A percentile compares a stretch with the other conserved stretches of the same genome.
Conservation (phyloP, 2,888 invertebrate genomes). For the Cetonia aurata region DNA sequence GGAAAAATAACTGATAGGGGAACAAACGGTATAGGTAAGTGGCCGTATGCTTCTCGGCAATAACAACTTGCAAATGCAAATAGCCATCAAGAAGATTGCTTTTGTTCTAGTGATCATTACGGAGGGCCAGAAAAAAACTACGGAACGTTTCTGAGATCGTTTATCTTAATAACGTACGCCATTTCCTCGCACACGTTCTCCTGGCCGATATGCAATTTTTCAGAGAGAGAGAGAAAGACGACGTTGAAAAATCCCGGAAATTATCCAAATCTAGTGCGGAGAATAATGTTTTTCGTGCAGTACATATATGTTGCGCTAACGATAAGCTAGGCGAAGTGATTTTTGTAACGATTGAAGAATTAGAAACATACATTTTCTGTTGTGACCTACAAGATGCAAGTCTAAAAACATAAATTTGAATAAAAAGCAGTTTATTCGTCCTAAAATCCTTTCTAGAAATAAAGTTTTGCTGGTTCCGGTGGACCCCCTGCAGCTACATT, state of each 20-base stretch:
- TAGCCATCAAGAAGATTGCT: conserved; percentile 42
- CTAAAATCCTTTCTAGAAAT: too few relatives aligned
- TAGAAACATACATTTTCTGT: too few relatives aligned
- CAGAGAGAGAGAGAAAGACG: conserved; percentile 6
- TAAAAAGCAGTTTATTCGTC: too few relatives aligned
- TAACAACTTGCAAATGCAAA: conserved; percentile 42
- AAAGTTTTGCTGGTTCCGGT: too few relatives aligned
- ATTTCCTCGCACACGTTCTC: conserved; percentile 40
- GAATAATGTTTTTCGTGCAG: neutral
- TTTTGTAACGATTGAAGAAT: too few relatives aligned
- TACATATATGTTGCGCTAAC: too few relatives aligned
- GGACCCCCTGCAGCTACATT: too few relatives aligned
- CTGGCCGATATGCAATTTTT: conserved; percentile 32
- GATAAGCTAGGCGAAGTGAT: too few relatives aligned
- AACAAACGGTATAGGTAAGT: conserved; percentile 21
- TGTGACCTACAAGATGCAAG: too few relatives aligned
- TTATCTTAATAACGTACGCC: conserved; percentile 45
- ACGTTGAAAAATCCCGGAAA: conserved; percentile 18
- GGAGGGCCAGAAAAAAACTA: conserved; percentile 14
- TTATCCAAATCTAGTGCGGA: conserved; percentile 3
- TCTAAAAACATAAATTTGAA: too few relatives aligned
- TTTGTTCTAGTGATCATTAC: conserved; percentile 41
- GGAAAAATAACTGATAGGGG: conserved; percentile 21
- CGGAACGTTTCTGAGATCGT: conserved; percentile 41
- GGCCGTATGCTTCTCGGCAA: conserved; percentile 12